Percentiles rank a stretch among this genome's conserved stretches.
phyloP scores from a whole-genome alignment of 2,888 invertebrate species.

The Pocota personata region DNA sequence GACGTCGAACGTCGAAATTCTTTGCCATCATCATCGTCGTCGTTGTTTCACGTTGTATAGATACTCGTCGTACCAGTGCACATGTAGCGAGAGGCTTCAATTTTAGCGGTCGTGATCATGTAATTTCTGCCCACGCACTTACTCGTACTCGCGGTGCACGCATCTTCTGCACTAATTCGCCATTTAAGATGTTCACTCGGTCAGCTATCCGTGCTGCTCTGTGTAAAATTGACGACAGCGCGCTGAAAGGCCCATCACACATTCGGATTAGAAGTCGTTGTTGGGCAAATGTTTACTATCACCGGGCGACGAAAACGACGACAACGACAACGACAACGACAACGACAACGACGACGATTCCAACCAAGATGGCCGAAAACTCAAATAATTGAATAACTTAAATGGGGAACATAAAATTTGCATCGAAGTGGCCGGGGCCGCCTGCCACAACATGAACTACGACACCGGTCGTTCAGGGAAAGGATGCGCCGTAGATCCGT shows the following conservation, averaged over 20 bases:
- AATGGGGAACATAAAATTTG: constrained; percentile 72
- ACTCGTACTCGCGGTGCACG: constrained; percentile 71
- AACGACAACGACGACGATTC: neutral
- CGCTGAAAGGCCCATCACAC: constrained; percentile 50
- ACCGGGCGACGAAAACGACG: neutral
- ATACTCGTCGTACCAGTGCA: constrained; percentile 24
- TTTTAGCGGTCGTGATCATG: constrained; percentile 83
- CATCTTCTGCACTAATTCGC: constrained; percentile 73
- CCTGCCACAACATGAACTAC: constrained; percentile 71
- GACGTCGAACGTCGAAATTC: constrained; percentile 55
- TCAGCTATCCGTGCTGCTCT: constrained; percentile 35
- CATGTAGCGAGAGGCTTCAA: constrained; percentile 65
- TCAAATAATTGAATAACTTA: constrained; percentile 72
- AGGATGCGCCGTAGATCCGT: constrained; percentile 12
- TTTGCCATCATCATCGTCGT: constrained; percentile 60
- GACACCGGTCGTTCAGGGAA: constrained; percentile 37
- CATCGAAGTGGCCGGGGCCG: constrained; percentile 68
- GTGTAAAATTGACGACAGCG: constrained; percentile 58
- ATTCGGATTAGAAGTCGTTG: constrained; percentile 66
- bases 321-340: neutral
- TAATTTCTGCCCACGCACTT: constrained; percentile 82
- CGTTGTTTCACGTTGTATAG: constrained; percentile 38
- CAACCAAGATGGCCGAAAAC: constrained; percentile 71
- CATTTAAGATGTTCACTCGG: constrained; percentile 71
- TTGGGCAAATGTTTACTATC: constrained; percentile 9